A percentile compares a stretch with the other conserved stretches of the same genome.
Evolutionary conservation across 1,140 invertebrate species (phyloP).

Genomic region (Tetramorium parvispinum): DNA sequence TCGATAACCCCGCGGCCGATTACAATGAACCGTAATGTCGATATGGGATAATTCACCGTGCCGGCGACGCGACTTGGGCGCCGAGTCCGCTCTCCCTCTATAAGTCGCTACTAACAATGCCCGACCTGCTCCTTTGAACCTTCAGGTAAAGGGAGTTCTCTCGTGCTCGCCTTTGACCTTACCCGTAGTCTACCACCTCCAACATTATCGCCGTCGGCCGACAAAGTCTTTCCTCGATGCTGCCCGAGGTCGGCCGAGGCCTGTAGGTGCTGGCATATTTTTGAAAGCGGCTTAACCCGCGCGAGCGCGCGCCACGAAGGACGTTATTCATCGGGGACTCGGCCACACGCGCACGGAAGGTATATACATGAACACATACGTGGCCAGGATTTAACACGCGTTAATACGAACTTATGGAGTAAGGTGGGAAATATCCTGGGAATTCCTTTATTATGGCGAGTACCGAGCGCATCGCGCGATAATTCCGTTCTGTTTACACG

Average conservation of each 20-base stretch:
- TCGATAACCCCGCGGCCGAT: constrained; percentile 44
- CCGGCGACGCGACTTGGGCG: constrained; percentile 5
- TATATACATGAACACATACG: neutral
- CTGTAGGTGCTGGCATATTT: neutral
- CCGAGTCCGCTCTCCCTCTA: neutral
- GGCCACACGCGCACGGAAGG: neutral
- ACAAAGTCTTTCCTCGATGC: constrained; percentile 30
- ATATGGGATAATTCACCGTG: constrained; percentile 51
- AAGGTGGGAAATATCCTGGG: constrained; percentile 3
- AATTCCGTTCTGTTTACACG: neutral
- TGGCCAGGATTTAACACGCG: neutral
- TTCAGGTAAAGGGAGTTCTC: constrained; percentile 27
- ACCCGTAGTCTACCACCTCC: constrained; percentile 48
- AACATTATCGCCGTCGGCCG: constrained; percentile 44
- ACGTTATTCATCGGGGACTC: constrained; percentile 29
- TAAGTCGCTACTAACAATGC: constrained; percentile 54
- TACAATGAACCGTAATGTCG: constrained; percentile 47
- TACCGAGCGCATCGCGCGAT: neutral
- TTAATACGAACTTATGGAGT: neutral
- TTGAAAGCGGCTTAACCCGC: constrained; percentile 34
- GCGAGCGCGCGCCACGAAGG: neutral
- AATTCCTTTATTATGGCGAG: neutral
- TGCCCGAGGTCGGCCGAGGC: neutral
- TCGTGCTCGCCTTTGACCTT: constrained; percentile 53
- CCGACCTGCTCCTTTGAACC: constrained; percentile 37